Percentiles rank a stretch among this genome's conserved stretches.
These are phyloP conservation scores for Drosophila mimetica DNA, from an alignment of 2,888 invertebrate species.

Conservation along the genomic window DNA sequence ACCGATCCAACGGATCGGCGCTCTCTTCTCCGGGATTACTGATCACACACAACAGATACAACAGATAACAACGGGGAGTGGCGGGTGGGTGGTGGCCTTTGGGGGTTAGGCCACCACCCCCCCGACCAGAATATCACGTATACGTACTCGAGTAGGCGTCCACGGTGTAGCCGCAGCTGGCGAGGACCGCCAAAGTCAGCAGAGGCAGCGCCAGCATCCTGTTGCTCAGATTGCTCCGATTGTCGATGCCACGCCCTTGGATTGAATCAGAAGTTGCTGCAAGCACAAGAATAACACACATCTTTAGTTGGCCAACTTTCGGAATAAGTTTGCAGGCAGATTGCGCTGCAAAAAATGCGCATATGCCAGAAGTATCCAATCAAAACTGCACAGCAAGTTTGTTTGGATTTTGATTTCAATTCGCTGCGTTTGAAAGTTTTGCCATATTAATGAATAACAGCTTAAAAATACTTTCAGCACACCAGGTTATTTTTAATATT, in stretches of 20 bases:
- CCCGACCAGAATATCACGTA: slow-evolving; percentile 53
- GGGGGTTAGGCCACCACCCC: too few species aligned
- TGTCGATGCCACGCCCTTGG: slow-evolving; percentile 43
- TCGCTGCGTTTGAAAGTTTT: too few species aligned
- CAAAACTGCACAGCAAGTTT: neutral
- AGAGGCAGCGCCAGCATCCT: slow-evolving; percentile 40
- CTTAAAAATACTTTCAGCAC: too few species aligned
- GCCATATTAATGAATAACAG: too few species aligned
- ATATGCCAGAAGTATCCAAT: neutral
- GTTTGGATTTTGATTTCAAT: neutral
- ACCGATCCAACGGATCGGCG: slow-evolving; percentile 14
- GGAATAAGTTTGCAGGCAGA: slow-evolving; percentile 9
- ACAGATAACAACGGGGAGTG: neutral
- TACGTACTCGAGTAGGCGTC: slow-evolving; percentile 84
- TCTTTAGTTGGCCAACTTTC: slow-evolving; percentile 18
- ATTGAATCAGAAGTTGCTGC: slow-evolving; percentile 14
- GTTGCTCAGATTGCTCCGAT: slow-evolving; percentile 25
- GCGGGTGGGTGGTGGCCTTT: too few species aligned
- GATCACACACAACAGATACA: slow-evolving; percentile 1
- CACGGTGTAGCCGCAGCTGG: slow-evolving; percentile 74
- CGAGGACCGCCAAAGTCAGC: slow-evolving; percentile 26
- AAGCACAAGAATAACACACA: slow-evolving; percentile 1
- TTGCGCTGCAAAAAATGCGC: neutral
- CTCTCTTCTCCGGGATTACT: slow-evolving; percentile 5
- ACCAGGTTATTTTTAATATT: too few species aligned